Evolutionary conservation across 2,797 vertebrate species (phyloP).

Genomic region (Artibeus lituratus): DNA sequence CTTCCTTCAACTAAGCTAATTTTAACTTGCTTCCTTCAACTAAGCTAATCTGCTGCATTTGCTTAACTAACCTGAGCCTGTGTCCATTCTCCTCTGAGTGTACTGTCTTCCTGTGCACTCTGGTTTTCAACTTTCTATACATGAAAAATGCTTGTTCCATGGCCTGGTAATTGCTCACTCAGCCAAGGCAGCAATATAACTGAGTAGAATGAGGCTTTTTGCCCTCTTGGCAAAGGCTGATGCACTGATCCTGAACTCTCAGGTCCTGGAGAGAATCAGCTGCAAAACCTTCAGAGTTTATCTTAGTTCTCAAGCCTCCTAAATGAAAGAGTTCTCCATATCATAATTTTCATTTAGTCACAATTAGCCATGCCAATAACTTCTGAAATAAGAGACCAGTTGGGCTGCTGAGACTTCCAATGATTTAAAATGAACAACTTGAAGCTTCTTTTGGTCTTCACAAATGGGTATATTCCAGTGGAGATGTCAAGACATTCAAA

Average conservation of each 20-base stretch:
- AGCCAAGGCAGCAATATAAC: slow-evolving; percentile 28
- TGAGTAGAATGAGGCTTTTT: background rate
- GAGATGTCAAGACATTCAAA: background rate
- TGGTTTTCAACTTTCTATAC: slow-evolving; percentile 52
- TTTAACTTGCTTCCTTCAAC: slow-evolving; percentile 58
- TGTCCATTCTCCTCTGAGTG: slow-evolving; percentile 84
- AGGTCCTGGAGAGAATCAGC: background rate
- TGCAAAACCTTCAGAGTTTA: background rate
- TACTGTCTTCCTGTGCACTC: slow-evolving; percentile 63
- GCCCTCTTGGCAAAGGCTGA: background rate
- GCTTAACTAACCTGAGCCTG: slow-evolving; percentile 59
- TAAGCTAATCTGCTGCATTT: slow-evolving; percentile 56
- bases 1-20: slow-evolving; percentile 53
- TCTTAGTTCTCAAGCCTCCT: background rate
- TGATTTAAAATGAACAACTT: background rate
- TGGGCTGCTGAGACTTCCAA: background rate
- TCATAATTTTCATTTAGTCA: background rate
- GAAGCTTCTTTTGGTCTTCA: slow-evolving; percentile 20
- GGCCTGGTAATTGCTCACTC: slow-evolving; percentile 75
- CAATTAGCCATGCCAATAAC: background rate
- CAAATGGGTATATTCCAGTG: background rate
- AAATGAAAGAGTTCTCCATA: background rate
- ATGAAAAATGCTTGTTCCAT: slow-evolving; percentile 56
- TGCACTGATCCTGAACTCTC: background rate
- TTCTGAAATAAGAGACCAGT: slow-evolving; percentile 4